A percentile compares a stretch with the other conserved stretches of the same genome.
Evolutionary conservation across 2,888 invertebrate species (phyloP).

Genomic region (Amorpha juglandis): DNA sequence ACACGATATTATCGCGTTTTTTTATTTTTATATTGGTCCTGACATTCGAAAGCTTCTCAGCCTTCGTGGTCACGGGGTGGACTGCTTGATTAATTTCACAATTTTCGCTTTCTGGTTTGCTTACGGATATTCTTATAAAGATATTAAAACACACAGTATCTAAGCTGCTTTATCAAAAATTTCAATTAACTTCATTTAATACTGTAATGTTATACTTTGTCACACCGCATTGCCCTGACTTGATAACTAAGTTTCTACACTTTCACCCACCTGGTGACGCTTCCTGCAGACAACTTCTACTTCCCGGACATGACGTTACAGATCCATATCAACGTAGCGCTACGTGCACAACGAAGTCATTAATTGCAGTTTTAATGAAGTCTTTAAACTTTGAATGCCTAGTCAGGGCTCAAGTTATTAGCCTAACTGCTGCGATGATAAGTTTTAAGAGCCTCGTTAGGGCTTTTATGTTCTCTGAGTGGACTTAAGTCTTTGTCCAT

Average conservation of each 20-base stretch:
- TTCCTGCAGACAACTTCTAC: conserved; percentile 44
- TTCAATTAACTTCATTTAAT: not conserved
- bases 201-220: not conserved
- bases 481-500: conserved; percentile 11
- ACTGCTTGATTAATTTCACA: too few species aligned
- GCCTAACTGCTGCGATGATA: conserved; percentile 12
- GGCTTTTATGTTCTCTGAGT: conserved; percentile 9
- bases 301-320: conserved; percentile 54
- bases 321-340: conserved; percentile 45
- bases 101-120: too few species aligned
- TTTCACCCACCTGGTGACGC: conserved; percentile 27
- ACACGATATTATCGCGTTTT: too few species aligned
- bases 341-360: conserved; percentile 25
- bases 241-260: conserved; percentile 25
- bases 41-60: too few species aligned
- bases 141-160: not conserved
- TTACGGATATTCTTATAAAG: not conserved
- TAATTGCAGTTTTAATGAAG: conserved; percentile 31
- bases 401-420: conserved; percentile 23
- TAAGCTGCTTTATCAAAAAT: not conserved
- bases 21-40: too few species aligned
- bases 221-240: not conserved
- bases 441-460: conserved; percentile 20
- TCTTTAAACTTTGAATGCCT: conserved; percentile 21
- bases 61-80: too few species aligned